Percentiles rank a stretch among this genome's conserved stretches.
These are phyloP conservation scores for Atrina japonica DNA, from an alignment of 2,888 invertebrate species.

Conservation along the genomic window DNA sequence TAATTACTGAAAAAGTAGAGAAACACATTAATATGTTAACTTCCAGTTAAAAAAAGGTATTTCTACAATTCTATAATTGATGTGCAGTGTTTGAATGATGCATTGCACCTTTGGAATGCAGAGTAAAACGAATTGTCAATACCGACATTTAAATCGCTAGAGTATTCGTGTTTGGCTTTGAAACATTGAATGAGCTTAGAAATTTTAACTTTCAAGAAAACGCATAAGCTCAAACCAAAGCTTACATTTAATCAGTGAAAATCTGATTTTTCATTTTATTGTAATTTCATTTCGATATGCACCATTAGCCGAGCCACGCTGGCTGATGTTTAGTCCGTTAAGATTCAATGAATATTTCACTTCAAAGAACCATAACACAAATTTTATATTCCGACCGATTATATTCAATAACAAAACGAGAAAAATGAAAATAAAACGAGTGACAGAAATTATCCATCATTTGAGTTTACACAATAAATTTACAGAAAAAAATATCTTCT, in stretches of 20 bases:
- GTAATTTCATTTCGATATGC: slow-evolving; percentile 10
- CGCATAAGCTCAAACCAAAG: not conserved
- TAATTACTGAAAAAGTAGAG: too few relatives aligned
- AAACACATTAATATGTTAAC: too few relatives aligned
- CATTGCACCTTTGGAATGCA: too few relatives aligned
- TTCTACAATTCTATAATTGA: too few relatives aligned
- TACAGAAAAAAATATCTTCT: not conserved
- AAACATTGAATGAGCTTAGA: not conserved
- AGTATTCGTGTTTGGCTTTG: not conserved
- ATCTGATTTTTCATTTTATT: not conserved
- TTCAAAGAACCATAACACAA: not conserved
- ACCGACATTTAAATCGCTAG: too few relatives aligned
- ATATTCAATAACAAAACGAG: not conserved
- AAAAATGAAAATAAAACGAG: not conserved
- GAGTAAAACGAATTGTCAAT: too few relatives aligned
- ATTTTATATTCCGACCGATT: not conserved
- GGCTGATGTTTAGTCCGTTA: not conserved
- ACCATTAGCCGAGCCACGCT: not conserved
- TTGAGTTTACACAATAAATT: not conserved
- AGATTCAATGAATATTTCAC: not conserved
- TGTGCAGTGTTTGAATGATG: too few relatives aligned
- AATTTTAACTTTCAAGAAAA: not conserved
- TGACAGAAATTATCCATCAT: not conserved
- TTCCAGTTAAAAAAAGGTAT: too few relatives aligned
- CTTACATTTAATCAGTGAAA: not conserved